Conservation (phyloP, 2,113 vertebrate genomes). For the Elephantulus edwardii region DNA sequence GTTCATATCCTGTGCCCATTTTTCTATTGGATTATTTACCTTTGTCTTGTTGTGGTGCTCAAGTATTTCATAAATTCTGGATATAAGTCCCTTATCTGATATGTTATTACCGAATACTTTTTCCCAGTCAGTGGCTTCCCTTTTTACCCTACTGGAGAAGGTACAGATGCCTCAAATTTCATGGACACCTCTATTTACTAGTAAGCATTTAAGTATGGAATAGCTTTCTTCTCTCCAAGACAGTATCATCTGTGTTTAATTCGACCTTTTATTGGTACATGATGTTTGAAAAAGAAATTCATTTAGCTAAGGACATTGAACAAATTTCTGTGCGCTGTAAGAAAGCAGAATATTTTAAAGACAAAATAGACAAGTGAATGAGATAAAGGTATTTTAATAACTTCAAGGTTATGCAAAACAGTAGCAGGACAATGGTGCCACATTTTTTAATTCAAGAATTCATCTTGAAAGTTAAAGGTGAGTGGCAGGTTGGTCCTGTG, state of each 20-base stretch:
- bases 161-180: neutral
- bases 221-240: neutral
- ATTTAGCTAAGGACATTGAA: neutral
- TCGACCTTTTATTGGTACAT: slow-evolving; percentile 17
- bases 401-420: neutral
- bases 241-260: too few relatives aligned
- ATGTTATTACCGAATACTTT: too few relatives aligned
- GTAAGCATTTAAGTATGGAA: neutral
- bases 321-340: neutral
- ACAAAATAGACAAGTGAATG: neutral
- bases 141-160: too few relatives aligned
- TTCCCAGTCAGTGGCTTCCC: too few relatives aligned
- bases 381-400: slow-evolving; percentile 12
- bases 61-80: too few relatives aligned
- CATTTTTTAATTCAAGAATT: neutral
- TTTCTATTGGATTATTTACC: too few relatives aligned
- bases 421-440: neutral
- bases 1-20: too few relatives aligned
- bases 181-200: neutral
- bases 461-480: neutral
- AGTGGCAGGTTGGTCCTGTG: neutral
- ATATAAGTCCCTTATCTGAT: too few relatives aligned
- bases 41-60: too few relatives aligned
- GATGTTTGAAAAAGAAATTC: neutral
- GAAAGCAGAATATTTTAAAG: neutral